Evolutionary conservation across 2,888 invertebrate genomes (phyloP), one percentile per base, ranked within the genome.

Genomic region (Sinelater perroti): DNA sequence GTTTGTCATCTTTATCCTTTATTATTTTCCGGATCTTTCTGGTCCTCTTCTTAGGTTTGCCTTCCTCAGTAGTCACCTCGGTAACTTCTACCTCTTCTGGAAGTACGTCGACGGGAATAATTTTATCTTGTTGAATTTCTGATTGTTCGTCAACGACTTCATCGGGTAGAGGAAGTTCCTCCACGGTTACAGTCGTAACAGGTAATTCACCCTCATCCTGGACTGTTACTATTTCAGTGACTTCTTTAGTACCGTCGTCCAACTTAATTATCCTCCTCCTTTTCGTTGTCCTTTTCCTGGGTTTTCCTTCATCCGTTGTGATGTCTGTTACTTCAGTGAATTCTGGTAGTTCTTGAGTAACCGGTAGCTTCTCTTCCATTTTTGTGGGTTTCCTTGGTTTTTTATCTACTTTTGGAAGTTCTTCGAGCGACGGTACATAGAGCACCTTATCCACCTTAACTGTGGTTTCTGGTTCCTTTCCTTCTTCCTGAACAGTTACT

Each of bases 181-280:
- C 60, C 4, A 73, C 68, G 1, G 62, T 63, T 26, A 75, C 69
- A 24, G 75, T 72, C 38, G 67, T 75, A 42, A 77, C 67, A 0
- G 82, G 82, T 54, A 78, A 71, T 50, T 74, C 70, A 8, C 76
- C 78, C 53, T 80, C 80, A 66, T 78, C 73, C 66, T 77, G 76
- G 28, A 80, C 72, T 18, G 80, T 80, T 44, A 76, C 70, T 44
- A 82, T 80, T 74, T 80, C 77, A 0, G 79, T 82, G 2, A 75
- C 65, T 63, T 80, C 80, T 46, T 54, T 14, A 35, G 78, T 72
- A 63, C 73, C 77, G 46, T 75, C 79, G 61, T 65, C 78, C 1
- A 75, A 76, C 64, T 79, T 81, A 56, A 73, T 79, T 24, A 80
- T 74, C 0, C 75, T 69, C 73, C 47, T 70, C 50, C 71, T 71